Evolutionary conservation across 2,888 invertebrate genomes (phyloP).

Genomic region (Temnothorax rugatulus): DNA sequence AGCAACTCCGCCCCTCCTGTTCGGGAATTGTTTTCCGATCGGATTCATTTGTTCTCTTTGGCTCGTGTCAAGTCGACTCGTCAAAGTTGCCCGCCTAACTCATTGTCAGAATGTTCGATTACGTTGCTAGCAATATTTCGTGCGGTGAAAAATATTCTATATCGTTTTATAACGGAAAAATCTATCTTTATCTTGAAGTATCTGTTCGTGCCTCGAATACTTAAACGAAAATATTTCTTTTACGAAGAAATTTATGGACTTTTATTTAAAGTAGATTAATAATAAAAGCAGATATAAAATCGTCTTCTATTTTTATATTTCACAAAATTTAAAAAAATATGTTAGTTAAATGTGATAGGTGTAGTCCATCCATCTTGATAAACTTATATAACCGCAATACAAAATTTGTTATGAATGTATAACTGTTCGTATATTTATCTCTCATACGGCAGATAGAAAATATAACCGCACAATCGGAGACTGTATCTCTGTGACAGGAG

Average conservation of each 20-base stretch:
- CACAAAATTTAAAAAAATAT: neutral
- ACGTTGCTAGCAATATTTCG: neutral
- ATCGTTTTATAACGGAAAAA: neutral
- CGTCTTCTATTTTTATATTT: neutral
- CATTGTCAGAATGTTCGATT: neutral
- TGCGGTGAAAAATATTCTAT: neutral
- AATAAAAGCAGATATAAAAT: neutral
- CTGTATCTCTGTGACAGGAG: slow-evolving; percentile 34
- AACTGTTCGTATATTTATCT: slow-evolving; percentile 20
- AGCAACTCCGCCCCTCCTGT: slow-evolving; percentile 24
- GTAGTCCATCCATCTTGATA: neutral
- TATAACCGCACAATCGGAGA: slow-evolving; percentile 22
- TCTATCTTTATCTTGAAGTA: slow-evolving; percentile 10
- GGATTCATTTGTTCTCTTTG: slow-evolving; percentile 22
- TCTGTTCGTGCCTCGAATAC: neutral
- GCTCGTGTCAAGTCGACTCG: slow-evolving; percentile 19
- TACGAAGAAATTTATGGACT: neutral
- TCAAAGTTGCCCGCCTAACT: neutral
- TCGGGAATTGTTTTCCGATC: slow-evolving; percentile 49
- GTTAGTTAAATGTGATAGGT: neutral
- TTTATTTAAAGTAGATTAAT: slow-evolving; percentile 7
- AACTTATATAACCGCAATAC: neutral
- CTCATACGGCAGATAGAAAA: slow-evolving; percentile 29
- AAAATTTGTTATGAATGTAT: slow-evolving; percentile 13
- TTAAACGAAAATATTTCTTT: slow-evolving; percentile 9